Evolutionary conservation across 2,113 vertebrate species (phyloP).

Genomic region (Herpetotheres cachinnans): DNA sequence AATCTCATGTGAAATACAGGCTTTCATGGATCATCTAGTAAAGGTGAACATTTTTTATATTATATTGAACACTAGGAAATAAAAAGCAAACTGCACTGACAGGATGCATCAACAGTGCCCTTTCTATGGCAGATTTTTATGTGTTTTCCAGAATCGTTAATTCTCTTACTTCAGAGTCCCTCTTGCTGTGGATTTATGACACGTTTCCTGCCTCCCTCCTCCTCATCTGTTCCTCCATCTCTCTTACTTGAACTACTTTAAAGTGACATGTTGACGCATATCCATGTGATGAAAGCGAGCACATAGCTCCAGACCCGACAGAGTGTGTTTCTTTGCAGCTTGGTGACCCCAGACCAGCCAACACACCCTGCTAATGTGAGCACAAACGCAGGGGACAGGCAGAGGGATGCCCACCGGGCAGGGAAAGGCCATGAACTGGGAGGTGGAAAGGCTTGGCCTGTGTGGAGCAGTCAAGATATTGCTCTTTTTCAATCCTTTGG

Average conservation of each 20-base stretch:
- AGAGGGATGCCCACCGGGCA: background rate
- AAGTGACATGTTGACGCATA: slow-evolving; percentile 50
- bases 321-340: background rate
- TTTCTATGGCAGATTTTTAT: slow-evolving; percentile 48
- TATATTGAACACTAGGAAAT: slow-evolving; percentile 59
- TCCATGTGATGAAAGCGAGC: slow-evolving; percentile 12
- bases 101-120: slow-evolving; percentile 46
- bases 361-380: background rate
- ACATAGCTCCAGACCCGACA: fast-evolving
- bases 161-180: slow-evolving; percentile 65
- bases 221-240: slow-evolving; percentile 50
- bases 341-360: background rate
- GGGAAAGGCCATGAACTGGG: background rate
- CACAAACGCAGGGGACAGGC: background rate
- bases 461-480: background rate
- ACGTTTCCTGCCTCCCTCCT: slow-evolving; percentile 63
- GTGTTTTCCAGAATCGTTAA: slow-evolving; percentile 68
- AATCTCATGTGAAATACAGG: slow-evolving; percentile 47
- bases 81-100: slow-evolving; percentile 51
- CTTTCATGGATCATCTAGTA: slow-evolving; percentile 34
- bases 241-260: slow-evolving; percentile 65
- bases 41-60: background rate
- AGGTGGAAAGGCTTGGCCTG: background rate
- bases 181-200: slow-evolving; percentile 66
- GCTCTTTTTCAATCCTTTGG: background rate